Evolutionary conservation across 2,888 invertebrate genomes (phyloP).

Genomic region (Masnerella sp.): DNA sequence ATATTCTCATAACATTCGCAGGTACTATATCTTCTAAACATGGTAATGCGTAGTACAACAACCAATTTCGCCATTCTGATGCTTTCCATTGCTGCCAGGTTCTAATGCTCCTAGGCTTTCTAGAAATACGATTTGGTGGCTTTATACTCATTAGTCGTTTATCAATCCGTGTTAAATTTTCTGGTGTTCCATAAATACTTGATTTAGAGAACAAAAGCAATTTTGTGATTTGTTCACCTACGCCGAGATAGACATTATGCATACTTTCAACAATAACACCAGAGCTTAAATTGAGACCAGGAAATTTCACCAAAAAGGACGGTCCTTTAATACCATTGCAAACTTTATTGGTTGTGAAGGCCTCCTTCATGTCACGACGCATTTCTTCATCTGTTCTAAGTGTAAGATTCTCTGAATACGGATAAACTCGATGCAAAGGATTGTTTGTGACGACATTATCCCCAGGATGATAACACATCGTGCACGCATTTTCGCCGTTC

Average conservation of each 20-base stretch:
- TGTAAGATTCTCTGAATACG: background rate
- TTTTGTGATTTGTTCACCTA: slow-evolving; percentile 2
- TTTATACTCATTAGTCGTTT: slow-evolving; percentile 33
- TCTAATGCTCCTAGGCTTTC: slow-evolving; percentile 40
- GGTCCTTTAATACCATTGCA: slow-evolving; percentile 15
- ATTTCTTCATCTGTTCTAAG: slow-evolving; percentile 8
- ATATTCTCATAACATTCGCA: background rate
- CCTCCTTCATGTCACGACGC: slow-evolving; percentile 4
- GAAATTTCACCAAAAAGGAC: background rate
- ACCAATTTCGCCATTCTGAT: slow-evolving; percentile 56
- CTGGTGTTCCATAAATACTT: slow-evolving; percentile 17
- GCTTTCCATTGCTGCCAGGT: slow-evolving; percentile 45
- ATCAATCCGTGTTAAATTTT: slow-evolving; percentile 33
- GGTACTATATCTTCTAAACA: slow-evolving; percentile 18
- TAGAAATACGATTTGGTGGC: slow-evolving; percentile 38
- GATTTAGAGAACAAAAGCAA: slow-evolving; percentile 8
- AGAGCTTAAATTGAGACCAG: background rate
- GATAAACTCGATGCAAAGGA: slow-evolving; percentile 11
- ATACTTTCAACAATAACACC: slow-evolving; percentile 7
- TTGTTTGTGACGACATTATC: background rate
- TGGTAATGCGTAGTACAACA: slow-evolving; percentile 32
- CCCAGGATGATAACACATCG: slow-evolving; percentile 14
- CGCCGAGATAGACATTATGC: slow-evolving; percentile 13
- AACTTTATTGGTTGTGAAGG: background rate
- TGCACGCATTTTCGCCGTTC: slow-evolving; percentile 6